Conservation (phyloP, 37 sponge, comb jelly and placozoan species). For the Tethya wilhelma region DNA sequence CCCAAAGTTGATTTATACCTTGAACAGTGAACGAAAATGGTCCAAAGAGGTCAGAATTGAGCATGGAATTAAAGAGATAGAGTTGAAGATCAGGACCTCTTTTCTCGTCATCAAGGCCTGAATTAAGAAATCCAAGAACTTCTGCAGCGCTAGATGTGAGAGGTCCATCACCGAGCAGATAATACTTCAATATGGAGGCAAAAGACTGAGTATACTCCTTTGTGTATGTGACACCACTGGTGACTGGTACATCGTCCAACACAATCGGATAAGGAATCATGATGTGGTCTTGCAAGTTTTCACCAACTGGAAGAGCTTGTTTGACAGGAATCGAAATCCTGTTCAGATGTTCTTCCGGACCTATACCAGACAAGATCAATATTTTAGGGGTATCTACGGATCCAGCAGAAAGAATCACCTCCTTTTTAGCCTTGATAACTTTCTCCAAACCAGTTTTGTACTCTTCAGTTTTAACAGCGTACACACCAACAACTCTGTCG, state of each 20-base stretch:
- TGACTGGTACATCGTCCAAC: slow-evolving; percentile 11
- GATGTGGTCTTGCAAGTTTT: slow-evolving; percentile 87
- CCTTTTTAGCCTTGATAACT: slow-evolving; percentile 50
- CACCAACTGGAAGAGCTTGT: slow-evolving; percentile 80
- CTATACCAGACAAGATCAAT: slow-evolving; percentile 84
- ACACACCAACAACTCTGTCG: slow-evolving; percentile 39
- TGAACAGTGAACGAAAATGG: neutral
- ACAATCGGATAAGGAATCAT: slow-evolving; percentile 51
- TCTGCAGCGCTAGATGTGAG: slow-evolving; percentile 43
- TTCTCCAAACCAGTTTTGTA: slow-evolving; percentile 35
- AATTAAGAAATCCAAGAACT: slow-evolving; percentile 34
- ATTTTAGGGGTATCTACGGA: slow-evolving; percentile 76
- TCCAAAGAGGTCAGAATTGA: neutral
- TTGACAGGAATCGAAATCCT: slow-evolving; percentile 20
- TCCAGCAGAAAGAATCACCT: slow-evolving; percentile 85
- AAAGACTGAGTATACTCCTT: slow-evolving; percentile 13
- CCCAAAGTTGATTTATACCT: slow-evolving; percentile 33
- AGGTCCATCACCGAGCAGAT: slow-evolving; percentile 48
- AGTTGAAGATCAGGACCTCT: slow-evolving; percentile 57
- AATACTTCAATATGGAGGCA: slow-evolving; percentile 20
- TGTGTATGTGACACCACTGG: slow-evolving; percentile 3
- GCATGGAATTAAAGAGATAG: slow-evolving; percentile 14
- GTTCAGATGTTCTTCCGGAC: slow-evolving; percentile 68
- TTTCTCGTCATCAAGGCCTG: slow-evolving; percentile 6
- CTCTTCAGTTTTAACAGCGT: slow-evolving; percentile 18